Percentiles rank a stretch among this genome's conserved stretches.
These are phyloP conservation scores for Himalopsyche tibetana DNA, from an alignment of 2,888 invertebrate genomes.

Conservation along the genomic window DNA sequence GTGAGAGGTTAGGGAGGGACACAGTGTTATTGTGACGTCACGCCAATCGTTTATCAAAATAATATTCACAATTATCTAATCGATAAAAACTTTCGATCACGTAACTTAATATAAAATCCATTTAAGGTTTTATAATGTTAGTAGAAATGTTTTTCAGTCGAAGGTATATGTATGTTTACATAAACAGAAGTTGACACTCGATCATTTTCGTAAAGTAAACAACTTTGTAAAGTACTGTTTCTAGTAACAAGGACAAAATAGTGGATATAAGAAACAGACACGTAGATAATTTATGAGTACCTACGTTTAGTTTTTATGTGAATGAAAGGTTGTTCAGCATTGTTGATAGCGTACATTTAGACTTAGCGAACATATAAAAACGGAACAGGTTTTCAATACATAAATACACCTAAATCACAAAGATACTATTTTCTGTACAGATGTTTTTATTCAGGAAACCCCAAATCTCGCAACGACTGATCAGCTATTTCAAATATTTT, in stretches of 20 bases:
- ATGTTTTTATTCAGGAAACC: too few species aligned
- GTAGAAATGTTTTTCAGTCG: background rate
- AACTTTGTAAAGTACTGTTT: conserved; percentile 7
- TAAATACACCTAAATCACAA: too few species aligned
- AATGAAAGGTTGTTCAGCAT: background rate
- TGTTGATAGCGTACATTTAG: background rate
- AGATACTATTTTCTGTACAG: too few species aligned
- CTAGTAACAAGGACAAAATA: background rate
- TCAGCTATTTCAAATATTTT: too few species aligned
- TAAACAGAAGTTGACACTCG: too few species aligned
- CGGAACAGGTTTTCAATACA: too few species aligned
- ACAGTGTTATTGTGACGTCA: conserved; percentile 56
- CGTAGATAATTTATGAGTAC: background rate
- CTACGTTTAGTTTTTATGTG: background rate
- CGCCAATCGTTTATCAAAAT: conserved; percentile 26
- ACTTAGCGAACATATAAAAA: too few species aligned
- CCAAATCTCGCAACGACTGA: too few species aligned
- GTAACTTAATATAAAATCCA: background rate
- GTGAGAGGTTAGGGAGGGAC: conserved; percentile 54
- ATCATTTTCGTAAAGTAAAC: conserved; percentile 18
- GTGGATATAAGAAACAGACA: conserved; percentile 10
- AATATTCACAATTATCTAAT: conserved; percentile 22
- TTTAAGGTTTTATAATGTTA: background rate
- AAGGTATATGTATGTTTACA: too few species aligned
- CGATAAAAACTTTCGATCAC: conserved; percentile 27